Evolutionary conservation across 2,888 invertebrate species (phyloP), one percentile per base, ranked within the genome.

Genomic region (Loripinus fragilis): DNA sequence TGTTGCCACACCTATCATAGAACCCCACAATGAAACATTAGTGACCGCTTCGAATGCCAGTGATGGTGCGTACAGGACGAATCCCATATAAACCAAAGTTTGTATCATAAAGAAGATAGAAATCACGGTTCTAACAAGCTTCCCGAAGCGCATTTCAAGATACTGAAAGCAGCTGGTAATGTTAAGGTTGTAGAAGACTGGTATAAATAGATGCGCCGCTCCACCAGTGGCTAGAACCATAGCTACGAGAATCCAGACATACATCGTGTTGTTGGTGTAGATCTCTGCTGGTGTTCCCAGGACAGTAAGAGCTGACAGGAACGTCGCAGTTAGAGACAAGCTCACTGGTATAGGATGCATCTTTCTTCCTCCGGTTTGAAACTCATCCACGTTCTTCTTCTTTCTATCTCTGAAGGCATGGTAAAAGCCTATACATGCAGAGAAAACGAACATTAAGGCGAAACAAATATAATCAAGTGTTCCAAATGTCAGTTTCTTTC

Each of bases 1-100:
- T 42, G 96, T 94, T 93, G 97, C 97, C 1, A 97, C 96, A 35
- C 96, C 95, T 0, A 96, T 96, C 28, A 97, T 96, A 42, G 97
- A 95, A 85, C 96, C 93, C 93, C 97, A 97, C 38, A 97, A 94
- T 88, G 96, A 96, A 78, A 97, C 95, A 48, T 97, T 97, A 70
- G 97, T 97, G 64, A 97, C 97, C 97, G 94, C 85, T 96, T 95
- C 89, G 60, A 82, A 72, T 20, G 78, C 80, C 38, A 81, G 42
- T 2, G 76, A 81, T 20, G 81, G 81, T 8, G 77, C 80, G 33
- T 84, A 81, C n/a, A 84, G 71, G 1, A 78, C 81, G 65, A 83
- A 78, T 3, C 76, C 83, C 75, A 78, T 76, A 52, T 76, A 83
- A 0, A 80, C 74, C 17, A 80, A 42, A 0, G 80, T 78, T 48